Evolutionary conservation across 1,140 invertebrate genomes (phyloP), one percentile per base, ranked within the genome.

Genomic region (Metopolophium dirhodum): DNA sequence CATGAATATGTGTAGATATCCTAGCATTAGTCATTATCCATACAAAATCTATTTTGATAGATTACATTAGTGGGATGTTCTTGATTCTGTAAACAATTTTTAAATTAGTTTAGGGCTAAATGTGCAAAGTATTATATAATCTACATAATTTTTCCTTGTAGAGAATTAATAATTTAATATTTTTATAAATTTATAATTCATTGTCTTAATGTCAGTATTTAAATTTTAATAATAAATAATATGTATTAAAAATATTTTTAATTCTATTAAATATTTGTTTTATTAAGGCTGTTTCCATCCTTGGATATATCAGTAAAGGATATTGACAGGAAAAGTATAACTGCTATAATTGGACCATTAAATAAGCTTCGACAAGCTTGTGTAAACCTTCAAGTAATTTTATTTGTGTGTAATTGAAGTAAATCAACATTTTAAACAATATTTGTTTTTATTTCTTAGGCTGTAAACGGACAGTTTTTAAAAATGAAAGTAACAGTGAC

Each of bases 291-390:
- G n/a, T 93, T 93, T 94, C 88, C 93, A 90, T 37, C 83, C 22
- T 47, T 92, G 20, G 45, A 82, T 37, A 93, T 89, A 49, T 47
- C 85, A 35, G 37, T 94, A 30, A 57, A 94, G 37, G 82, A n/a
- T 93, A 82, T 94, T 87, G 82, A 92, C 35, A 92, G 14, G 20
- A 54, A 51, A 57, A 49, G 2, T 51, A 37, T 94, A 45, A 86
- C 1, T 22, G 92, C 96, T 95, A 94, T 97, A 77, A 94, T 98
- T 93, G 95, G 95, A 93, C 97, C 97, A 7, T 95, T 98, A 61
- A 94, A 97, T 82, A 96, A 96, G 82, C 95, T 98, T 82, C 95
- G 97, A 6, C 97, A 97, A 95, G 97, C 97, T 2, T 98, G 97
- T 95, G 96, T 96, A 37, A 96, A 98, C 95, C 97, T 97, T 4